Conservation (phyloP, 2,113 vertebrate species). For the Upupa epops region DNA sequence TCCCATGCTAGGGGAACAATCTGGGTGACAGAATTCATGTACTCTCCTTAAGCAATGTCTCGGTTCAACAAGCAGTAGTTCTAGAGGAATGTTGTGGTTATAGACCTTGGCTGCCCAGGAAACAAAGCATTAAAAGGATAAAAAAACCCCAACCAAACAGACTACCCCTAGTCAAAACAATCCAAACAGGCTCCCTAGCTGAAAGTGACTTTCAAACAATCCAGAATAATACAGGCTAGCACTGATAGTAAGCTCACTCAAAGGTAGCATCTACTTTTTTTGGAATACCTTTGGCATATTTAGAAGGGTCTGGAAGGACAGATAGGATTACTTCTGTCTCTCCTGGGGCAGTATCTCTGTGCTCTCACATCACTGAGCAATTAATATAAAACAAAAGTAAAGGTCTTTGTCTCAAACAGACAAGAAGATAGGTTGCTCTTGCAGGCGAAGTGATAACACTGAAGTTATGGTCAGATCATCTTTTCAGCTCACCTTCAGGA, state of each 20-base stretch:
- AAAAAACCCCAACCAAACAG: background rate
- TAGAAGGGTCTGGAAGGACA: background rate
- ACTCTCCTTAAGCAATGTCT: background rate
- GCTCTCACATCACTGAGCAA: background rate
- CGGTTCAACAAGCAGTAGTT: background rate
- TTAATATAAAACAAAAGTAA: background rate
- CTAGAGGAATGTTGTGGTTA: background rate
- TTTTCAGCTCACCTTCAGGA: background rate
- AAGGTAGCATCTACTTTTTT: background rate
- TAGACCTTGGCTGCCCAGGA: background rate
- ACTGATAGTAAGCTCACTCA: background rate
- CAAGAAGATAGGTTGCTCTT: background rate
- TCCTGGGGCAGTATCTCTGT: background rate
- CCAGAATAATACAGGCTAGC: background rate
- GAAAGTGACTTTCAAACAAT: background rate
- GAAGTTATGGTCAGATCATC: background rate
- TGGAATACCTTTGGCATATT: background rate
- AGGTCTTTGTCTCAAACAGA: background rate
- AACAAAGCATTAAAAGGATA: background rate
- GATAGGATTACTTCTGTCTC: background rate
- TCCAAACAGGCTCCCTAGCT: background rate
- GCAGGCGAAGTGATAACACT: background rate
- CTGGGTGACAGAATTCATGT: background rate
- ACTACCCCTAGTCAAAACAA: no score
- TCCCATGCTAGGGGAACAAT: background rate